Evolutionary conservation across 92 coral and sea anemone genomes (phyloP), one percentile per base, ranked within the genome.

Genomic region (Heliopora coerulea): DNA sequence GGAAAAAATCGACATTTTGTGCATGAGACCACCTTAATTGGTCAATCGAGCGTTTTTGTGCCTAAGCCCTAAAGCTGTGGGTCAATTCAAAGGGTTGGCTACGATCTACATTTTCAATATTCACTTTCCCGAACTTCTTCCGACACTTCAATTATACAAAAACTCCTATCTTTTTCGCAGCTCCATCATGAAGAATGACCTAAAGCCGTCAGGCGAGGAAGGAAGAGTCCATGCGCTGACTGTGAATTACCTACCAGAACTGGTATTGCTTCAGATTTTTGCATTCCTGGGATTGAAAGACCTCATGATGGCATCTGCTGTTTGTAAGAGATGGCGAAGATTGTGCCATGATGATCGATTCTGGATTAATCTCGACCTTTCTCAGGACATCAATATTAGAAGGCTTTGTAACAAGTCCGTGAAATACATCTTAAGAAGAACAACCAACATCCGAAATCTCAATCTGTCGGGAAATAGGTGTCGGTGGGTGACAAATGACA

Each of bases 401-500:
- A 65, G 60, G 21, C 66, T 91, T 14, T 83, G 77, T 15, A 88
- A 91, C 62, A 82, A 78, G 0, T 62, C 74, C 0, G 87, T 91
- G 18, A 78, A 63, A 75, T 82, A 83, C 0, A 83, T 91, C 25
- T 72, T 84, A 17, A 81, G 90, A 64, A 83, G 83, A 57, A 79
- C 96, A 70, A 58, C 69, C 31, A 83, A 85, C 27, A 91, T 91
- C 34, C 96, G 87, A 65, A 61, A 85, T 17, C 82, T 91, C 28
- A 96, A 91, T 78, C 69, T 91, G 54, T 91, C 97, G 30, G 91
- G 92, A n/a, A 81, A 65, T 19, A 88, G 81, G 23, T 91, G 97
- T 76, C 76, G 83, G 50, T 80, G 62, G 33, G 48, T 89, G 19
- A 84, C 88, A 0, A 85, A 89, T 65, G 57, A 77, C 1, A 86